Evolutionary conservation across 2,888 invertebrate genomes (phyloP), one percentile per base, ranked within the genome.

Genomic region (Amiota mariae): DNA sequence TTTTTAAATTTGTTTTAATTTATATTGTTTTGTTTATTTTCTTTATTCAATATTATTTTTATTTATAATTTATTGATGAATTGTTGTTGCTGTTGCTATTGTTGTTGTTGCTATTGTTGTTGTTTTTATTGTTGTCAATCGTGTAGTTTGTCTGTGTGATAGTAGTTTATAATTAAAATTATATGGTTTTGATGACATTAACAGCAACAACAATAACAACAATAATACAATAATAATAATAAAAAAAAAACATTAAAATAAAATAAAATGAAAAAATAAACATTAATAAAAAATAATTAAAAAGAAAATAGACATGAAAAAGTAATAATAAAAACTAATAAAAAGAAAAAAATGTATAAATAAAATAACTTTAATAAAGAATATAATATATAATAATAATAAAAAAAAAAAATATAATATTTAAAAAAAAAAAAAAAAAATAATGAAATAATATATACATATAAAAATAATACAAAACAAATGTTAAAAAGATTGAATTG

Each of bases 131-230:
- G 15, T 57, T 57, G 15, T 13, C 57, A 10, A 18, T 57, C 81
- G 79, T 81, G 74, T 85, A 88, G 84, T 85, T 89, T 88, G 88
- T 88, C 90, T 90, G 90, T 90, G 89, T 90, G 89, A 90, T 90
- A 90, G 89, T 90, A 90, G 89, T 90, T 89, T 89, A 87, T 89
- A 87, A 88, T 88, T 88, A 81, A 85, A 87, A 76, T 83, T 85
- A 83, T 81, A 73, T 72, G 78, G 76, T 72, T 18, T 54, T 78
- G 75, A 74, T 73, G 71, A 18, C 15, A 68, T 49, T 57, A 24
- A 72, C 74, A 72, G 49, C 49, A 72, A 67, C 46, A 74, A 77
- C 70, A 51, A 15, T 66, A 71, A 75, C 51, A 73, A 64, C 63
- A 71, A 36, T 59, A 9, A 36, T 20, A 61, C 78, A 81, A 84